Conservation (phyloP, 2,113 vertebrate species). For the Saimiri boliviensis region DNA sequence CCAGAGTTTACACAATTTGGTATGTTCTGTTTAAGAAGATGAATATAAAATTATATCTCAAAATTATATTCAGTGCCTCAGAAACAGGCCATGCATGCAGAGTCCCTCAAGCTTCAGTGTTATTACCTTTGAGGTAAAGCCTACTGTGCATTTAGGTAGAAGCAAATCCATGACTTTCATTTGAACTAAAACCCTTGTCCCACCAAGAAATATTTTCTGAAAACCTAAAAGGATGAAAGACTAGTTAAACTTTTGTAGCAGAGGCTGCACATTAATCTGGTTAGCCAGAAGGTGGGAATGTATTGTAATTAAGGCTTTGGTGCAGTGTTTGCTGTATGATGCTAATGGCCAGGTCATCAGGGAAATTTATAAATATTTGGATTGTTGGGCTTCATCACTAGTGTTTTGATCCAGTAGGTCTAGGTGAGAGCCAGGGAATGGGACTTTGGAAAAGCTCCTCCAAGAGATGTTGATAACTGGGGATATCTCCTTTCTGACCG, state of each 20-base stretch:
- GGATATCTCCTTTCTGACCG: background rate
- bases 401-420: background rate
- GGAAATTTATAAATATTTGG: background rate
- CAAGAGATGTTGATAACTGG: background rate
- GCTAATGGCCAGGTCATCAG: background rate
- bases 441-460: background rate
- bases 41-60: background rate
- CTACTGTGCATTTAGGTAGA: background rate
- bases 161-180: background rate
- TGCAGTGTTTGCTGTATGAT: background rate
- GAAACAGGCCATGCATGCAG: background rate
- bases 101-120: background rate
- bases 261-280: background rate
- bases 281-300: background rate
- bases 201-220: background rate
- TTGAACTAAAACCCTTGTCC: background rate
- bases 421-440: background rate
- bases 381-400: background rate
- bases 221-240: background rate
- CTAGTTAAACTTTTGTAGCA: background rate
- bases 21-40: constrained; percentile 11
- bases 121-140: background rate
- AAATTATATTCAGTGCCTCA: background rate
- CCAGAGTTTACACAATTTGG: background rate
- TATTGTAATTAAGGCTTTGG: background rate